These are phyloP conservation scores for Phenacoccus solenopsis DNA, from an alignment of 1,140 invertebrate genomes.

Conservation along the genomic window DNA sequence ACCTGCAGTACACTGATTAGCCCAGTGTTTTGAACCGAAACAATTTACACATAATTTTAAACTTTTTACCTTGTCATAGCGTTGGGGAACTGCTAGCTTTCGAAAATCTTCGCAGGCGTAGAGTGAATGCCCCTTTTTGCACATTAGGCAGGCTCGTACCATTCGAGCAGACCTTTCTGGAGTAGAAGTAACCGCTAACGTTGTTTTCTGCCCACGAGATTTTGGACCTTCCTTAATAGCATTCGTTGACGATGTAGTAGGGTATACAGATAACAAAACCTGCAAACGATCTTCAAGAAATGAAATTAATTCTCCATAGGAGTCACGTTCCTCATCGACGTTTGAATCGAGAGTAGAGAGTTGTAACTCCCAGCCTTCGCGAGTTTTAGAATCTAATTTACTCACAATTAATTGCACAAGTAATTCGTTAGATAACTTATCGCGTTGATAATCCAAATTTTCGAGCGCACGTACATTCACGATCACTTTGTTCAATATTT, in stretches of 20 bases:
- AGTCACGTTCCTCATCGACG: too few species aligned
- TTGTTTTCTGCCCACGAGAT: neutral
- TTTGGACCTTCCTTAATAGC: neutral
- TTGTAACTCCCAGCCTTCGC: neutral
- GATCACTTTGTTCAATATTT: neutral
- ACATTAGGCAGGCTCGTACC: neutral
- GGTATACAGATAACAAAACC: too few species aligned
- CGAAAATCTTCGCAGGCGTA: neutral
- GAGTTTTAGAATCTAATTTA: neutral
- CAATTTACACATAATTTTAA: neutral
- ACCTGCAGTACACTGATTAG: neutral
- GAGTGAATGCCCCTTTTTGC: neutral
- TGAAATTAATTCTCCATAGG: too few species aligned
- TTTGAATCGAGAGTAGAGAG: too few species aligned
- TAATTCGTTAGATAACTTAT: neutral
- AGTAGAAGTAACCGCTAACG: neutral
- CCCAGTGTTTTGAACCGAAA: neutral
- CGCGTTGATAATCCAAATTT: neutral
- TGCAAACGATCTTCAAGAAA: too few species aligned
- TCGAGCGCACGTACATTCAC: neutral
- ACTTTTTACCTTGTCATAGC: neutral
- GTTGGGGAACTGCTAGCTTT: neutral
- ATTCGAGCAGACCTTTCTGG: neutral
- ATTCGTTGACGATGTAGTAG: too few species aligned
- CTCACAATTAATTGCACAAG: neutral